Evolutionary conservation across 2,797 vertebrate genomes (phyloP), one percentile per base, ranked within the genome.

Genomic region (Chanos chanos): DNA sequence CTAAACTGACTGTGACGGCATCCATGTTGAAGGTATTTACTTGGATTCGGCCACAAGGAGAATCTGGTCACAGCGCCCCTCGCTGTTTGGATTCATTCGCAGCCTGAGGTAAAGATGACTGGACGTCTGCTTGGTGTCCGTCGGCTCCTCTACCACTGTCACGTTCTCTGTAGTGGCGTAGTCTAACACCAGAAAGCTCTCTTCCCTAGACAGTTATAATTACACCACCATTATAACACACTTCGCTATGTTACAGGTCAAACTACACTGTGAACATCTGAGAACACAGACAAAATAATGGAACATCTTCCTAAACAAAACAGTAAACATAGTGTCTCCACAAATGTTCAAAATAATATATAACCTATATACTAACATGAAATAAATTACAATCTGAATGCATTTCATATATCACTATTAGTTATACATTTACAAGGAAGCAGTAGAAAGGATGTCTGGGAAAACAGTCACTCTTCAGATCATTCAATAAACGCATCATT

Each of bases 131-230:
- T 80, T 89, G 19, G 1, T 71, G 65, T 76, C 72, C 0, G 16
- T 72, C 39, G 91, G 89, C 0, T 75, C 56, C 25, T 89, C 80
- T 61, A 89, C 86, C 72, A 93, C 92, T 0, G 80, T 84, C 45
- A 97, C 55, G 3, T 95, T 90, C 64, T 93, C 87, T 77, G 90
- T 72, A 28, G 81, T 95, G 68, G 93, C 93, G 0, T 99, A 96
- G 81, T 97, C 94, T 77, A 91, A 86, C 63, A 99, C 96, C 0
- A 83, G 43, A 49, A 94, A 98, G 83, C 89, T 94, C 72, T 97
- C 96, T 76, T 99, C 96, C 0, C 97, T 99, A 77, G 0, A 15
- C 19, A 68, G 13, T 34, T 34, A 40, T 31, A 24, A 4, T 24
- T 0, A 7, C n/a, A 65, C 3, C 74, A 12, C 72, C 36, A 61